Percentiles rank a stretch among this genome's conserved stretches.
Conservation (phyloP, 2,113 vertebrate species). For the Eptesicus fuscus region DNA sequence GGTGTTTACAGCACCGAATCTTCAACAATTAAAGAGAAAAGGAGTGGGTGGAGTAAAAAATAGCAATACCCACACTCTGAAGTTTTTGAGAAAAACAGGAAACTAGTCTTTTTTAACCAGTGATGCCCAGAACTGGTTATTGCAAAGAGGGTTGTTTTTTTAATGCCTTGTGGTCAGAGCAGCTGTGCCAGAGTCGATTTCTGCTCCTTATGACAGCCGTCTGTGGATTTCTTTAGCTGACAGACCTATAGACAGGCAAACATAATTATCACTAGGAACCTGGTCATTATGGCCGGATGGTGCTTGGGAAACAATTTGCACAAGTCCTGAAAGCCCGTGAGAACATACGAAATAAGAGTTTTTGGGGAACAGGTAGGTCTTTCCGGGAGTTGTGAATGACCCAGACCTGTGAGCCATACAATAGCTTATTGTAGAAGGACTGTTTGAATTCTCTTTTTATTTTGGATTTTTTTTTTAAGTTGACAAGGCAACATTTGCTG, state of each 20-base stretch:
- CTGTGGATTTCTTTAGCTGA: constrained; percentile 68
- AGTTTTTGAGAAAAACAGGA: constrained; percentile 78
- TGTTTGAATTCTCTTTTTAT: constrained; percentile 45
- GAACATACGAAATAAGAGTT: constrained; percentile 45
- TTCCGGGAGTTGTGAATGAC: constrained; percentile 24
- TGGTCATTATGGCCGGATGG: constrained; percentile 49
- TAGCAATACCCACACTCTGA: constrained; percentile 72
- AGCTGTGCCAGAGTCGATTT: constrained; percentile 66
- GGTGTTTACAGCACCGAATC: constrained; percentile 68
- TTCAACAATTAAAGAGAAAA: constrained; percentile 75
- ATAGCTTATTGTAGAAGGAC: constrained; percentile 24
- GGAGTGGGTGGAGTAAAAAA: constrained; percentile 73
- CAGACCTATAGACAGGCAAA: constrained; percentile 30
- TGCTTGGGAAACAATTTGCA: constrained; percentile 64
- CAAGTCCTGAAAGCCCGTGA: constrained; percentile 13
- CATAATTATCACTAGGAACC: constrained; percentile 41
- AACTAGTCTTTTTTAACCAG: constrained; percentile 77
- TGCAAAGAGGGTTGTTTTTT: constrained; percentile 72
- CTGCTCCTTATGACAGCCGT: constrained; percentile 53
- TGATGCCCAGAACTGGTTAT: constrained; percentile 74
- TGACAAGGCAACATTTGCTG: constrained; percentile 13
- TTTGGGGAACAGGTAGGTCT: background rate
- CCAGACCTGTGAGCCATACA: constrained; percentile 3
- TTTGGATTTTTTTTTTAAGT: constrained; percentile 19
- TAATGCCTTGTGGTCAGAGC: constrained; percentile 72